Percentiles rank a stretch among this genome's conserved stretches.
Evolutionary conservation across 2,888 invertebrate genomes (phyloP).

Genomic region (Epistrophe eligans): DNA sequence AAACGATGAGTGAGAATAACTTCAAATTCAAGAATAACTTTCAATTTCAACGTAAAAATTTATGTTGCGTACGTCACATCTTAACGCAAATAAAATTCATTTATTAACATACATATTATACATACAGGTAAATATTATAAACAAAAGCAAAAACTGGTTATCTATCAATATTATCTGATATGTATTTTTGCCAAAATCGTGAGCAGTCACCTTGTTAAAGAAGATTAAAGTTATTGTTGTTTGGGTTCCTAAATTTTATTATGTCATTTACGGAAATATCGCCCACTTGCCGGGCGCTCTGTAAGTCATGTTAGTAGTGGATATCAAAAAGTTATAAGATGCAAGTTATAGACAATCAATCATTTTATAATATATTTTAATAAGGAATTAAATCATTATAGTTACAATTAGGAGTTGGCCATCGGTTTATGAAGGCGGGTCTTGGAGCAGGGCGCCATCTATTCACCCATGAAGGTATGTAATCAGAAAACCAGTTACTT

Average conservation of each 20-base stretch:
- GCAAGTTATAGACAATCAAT: constrained; percentile 26
- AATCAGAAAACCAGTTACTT: constrained; percentile 80
- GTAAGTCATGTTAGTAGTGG: background rate
- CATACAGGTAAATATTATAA: background rate
- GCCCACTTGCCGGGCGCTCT: constrained; percentile 37
- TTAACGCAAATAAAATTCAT: background rate
- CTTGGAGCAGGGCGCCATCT: constrained; percentile 80
- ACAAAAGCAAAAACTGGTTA: constrained; percentile 44
- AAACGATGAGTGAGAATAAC: constrained; percentile 17
- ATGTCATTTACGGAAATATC: constrained; percentile 45
- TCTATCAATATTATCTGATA: background rate
- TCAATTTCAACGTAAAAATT: constrained; percentile 30
- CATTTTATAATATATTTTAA: constrained; percentile 4
- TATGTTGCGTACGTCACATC: constrained; percentile 42
- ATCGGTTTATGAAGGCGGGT: constrained; percentile 50
- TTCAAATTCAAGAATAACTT: constrained; percentile 12
- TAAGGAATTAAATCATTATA: background rate
- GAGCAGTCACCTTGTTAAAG: constrained; percentile 6
- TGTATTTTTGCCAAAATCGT: constrained; percentile 10
- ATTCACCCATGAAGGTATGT: constrained; percentile 81
- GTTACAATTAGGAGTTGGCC: constrained; percentile 62
- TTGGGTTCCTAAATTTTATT: constrained; percentile 34
- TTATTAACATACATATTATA: background rate
- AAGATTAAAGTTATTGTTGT: constrained; percentile 12
- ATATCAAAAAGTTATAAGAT: constrained; percentile 18